Evolutionary conservation across 30 jellyfish, hydroid and myxozoan species (phyloP).

Genomic region (Hydra vulgaris): DNA sequence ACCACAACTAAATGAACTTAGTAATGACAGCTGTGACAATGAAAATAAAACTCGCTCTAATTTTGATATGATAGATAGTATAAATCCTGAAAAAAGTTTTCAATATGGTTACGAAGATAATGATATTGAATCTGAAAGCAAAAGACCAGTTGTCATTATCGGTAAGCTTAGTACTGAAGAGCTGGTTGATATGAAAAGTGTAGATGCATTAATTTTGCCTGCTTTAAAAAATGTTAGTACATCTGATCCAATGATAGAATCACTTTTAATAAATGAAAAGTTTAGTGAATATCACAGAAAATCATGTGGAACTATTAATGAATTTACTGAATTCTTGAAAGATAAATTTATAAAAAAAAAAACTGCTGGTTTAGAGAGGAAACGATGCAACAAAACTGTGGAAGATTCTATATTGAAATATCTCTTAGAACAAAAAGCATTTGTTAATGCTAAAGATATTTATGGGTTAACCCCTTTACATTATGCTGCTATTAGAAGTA

Average conservation of each 20-base stretch:
- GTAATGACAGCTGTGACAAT: background rate
- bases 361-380: conserved; percentile 1
- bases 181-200: background rate
- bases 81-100: background rate
- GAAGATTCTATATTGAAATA: conserved; percentile 58
- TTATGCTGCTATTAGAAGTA: conserved; percentile 88
- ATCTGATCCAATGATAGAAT: conserved; percentile 1
- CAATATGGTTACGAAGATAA: conserved; percentile 3
- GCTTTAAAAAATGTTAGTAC: conserved; percentile 3
- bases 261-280: background rate
- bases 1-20: background rate
- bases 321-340: background rate
- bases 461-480: conserved; percentile 94
- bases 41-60: background rate
- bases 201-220: conserved; percentile 37
- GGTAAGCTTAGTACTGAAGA: conserved; percentile 14
- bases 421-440: conserved; percentile 55
- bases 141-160: conserved; percentile 22
- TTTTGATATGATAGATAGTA: background rate
- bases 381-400: background rate
- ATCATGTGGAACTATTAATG: background rate
- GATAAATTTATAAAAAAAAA: background rate
- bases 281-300: background rate
- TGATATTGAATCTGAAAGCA: background rate
- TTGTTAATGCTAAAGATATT: conserved; percentile 72